Percentiles rank a stretch among this genome's conserved stretches.
Evolutionary conservation across 2,113 vertebrate species (phyloP).

Genomic region (Xyrauchen texanus): DNA sequence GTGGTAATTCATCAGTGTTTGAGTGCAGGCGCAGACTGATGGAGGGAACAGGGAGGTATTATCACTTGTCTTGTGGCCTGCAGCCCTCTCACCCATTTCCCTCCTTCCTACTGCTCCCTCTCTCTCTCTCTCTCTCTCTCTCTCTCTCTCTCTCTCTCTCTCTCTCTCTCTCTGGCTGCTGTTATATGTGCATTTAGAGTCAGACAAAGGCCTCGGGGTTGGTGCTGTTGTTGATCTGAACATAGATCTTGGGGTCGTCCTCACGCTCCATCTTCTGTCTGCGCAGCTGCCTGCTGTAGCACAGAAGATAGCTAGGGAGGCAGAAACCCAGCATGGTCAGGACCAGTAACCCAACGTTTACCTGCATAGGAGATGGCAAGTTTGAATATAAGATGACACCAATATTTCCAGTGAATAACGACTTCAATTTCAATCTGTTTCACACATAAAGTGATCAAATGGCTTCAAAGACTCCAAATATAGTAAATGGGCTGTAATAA

Average conservation of each 20-base stretch:
- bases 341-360: slow-evolving; percentile 89
- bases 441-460: too few species aligned
- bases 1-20: neutral
- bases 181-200: neutral
- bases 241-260: slow-evolving; percentile 88
- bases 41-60: slow-evolving; percentile 44
- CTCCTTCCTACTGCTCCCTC: slow-evolving; percentile 42
- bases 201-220: slow-evolving; percentile 88
- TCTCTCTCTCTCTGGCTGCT: neutral
- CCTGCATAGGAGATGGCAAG: slow-evolving; percentile 69
- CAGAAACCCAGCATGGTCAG: slow-evolving; percentile 93
- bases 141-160: too few species aligned
- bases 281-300: slow-evolving; percentile 82
- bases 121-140: too few species aligned
- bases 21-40: slow-evolving; percentile 33
- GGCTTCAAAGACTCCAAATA: too few species aligned
- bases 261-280: slow-evolving; percentile 77
- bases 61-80: slow-evolving; percentile 22
- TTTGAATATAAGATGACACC: neutral
- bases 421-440: too few species aligned
- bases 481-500: too few species aligned
- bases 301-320: slow-evolving; percentile 90
- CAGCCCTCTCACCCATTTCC: slow-evolving; percentile 56
- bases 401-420: too few species aligned
- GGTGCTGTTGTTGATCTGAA: slow-evolving; percentile 82